Base-by-base conservation (phyloP, 2,888 invertebrate species). In the Heteropelma amictum region DNA sequence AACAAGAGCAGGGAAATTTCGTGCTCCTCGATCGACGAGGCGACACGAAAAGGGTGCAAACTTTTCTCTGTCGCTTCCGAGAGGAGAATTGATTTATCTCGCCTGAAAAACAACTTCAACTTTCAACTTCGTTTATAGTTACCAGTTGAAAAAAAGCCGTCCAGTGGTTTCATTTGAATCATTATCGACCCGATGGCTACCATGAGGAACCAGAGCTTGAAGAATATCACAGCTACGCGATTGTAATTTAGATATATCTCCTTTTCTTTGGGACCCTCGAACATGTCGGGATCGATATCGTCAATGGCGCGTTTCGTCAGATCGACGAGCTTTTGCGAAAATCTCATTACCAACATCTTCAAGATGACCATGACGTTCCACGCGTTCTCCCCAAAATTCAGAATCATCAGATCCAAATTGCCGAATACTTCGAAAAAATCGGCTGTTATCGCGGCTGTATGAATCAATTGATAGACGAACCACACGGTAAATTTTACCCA, bases 171-270 rank as follows among this genome's bases (percentile, higher is more conserved):
- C 5, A 68, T 19, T 17, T 67, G 70, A 33, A 64, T 77, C 8
- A 40, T 21, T 8, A 77, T 53, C 4, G 73, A 60, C 7, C 70
- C n/a, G 23, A 60, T 14, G 3, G 58, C 30, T 5, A 58, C 68
- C 40, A 54, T 56, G 14, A 61, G 42, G 1, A 76, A 28, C 61
- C 73, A 69, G n/a, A 45, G 17, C 17, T 63, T 60, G 14, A 72
- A 72, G 28, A 77, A 78, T 2, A 14, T 51, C 8, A 63, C 51
- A 4, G 70, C 74, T 10, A 64, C 53, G 23, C 58, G 47, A 56
- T 72, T 65, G 33, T 78, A 77, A 42, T 30, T 35, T 8, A 78
- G 35, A 65, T 74, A 78, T 28, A 77, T 70, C 49, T 60, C 42
- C 6, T 47, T 67, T 33, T 78, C 77, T 2, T 75, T 60, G 5